Conservation (phyloP, 2,113 vertebrate genomes). For the Oncorhynchus masou region DNA sequence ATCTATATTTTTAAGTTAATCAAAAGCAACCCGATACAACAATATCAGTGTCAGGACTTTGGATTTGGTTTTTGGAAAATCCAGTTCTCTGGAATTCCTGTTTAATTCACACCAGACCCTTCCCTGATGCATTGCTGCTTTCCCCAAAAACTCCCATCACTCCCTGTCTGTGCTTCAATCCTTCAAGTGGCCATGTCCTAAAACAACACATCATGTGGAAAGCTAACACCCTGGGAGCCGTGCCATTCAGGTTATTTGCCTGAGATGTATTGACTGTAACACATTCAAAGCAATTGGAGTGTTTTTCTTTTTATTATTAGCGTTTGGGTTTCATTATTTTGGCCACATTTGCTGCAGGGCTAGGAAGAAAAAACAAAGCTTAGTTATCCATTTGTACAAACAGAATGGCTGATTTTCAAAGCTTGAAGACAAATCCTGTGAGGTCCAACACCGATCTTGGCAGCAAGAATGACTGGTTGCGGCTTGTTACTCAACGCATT, state of each 20-base stretch:
- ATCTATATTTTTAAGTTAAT: not conserved
- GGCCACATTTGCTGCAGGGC: not conserved
- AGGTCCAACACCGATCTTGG: not conserved
- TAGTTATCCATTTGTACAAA: not conserved
- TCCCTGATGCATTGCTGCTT: not conserved
- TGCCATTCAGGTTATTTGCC: conserved; percentile 3
- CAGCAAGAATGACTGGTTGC: not conserved
- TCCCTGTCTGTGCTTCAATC: not conserved
- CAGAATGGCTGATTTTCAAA: too few species aligned
- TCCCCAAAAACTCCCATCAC: not conserved
- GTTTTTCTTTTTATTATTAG: not conserved
- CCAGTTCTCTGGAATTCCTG: conserved; percentile 17
- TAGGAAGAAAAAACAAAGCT: not conserved
- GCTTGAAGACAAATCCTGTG: not conserved
- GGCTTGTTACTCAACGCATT: not conserved
- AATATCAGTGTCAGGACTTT: conserved; percentile 22
- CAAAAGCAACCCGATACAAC: conserved; percentile 18
- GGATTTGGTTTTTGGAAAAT: conserved; percentile 24
- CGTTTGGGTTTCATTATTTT: conserved; percentile 1
- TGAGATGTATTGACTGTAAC: conserved; percentile 14
- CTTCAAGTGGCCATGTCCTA: conserved; percentile 14
- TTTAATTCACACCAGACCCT: conserved; percentile 31
- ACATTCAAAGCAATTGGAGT: not conserved
- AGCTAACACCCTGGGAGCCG: conserved; percentile 8
- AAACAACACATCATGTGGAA: conserved; percentile 13